Evolutionary conservation across 2,797 vertebrate species (phyloP), one percentile per base, ranked within the genome.

Genomic region (Catostomus latipinnis): DNA sequence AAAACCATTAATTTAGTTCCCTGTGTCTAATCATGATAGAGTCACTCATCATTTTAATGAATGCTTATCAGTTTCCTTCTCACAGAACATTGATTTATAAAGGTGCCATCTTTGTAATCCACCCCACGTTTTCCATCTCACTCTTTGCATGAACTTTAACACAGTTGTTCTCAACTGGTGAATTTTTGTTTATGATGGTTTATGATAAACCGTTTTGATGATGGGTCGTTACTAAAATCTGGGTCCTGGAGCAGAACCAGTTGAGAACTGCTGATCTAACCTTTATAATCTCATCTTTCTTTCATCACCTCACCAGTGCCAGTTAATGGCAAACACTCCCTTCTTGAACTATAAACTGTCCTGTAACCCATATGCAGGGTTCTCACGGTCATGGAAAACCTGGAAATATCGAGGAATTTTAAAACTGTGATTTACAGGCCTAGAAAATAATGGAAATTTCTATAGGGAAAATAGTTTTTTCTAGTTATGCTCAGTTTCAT

Each of bases 301-400:
- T 63, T 90, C 62, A 91, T 72, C 75, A 82, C 78, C 52, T 88
- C 74, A 84, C 80, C 78, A 93, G 90, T 89, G 88, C 88, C 92
- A 88, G 87, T 90, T 80, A 85, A 87, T 85, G 86, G 85, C 83
- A 91, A 92, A 88, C 82, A 86, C 67, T 86, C 87, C 14, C 1
- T 34, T 34, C 34, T 34, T 34, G 34, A 34, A 34, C 34, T 34
- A 2, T 4, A 34, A 54, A 54, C 71, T 63, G 71, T 62, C 77
- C 70, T 87, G 82, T 88, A 82, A 80, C 86, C 0, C 45, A 48
- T 50, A 49, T 43, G 63, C 45, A 58, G 54, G 45, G 74, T 68
- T 76, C 63, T 45, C 54, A 11, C 1, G 5, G n/a, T 13, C 7
- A 13, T 9, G 6, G 6, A 54, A 74, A 54, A 75, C 52, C 61